A percentile compares a stretch with the other conserved stretches of the same genome.
Conservation (phyloP, 2,797 vertebrate genomes). For the Macropus fuliginosus region DNA sequence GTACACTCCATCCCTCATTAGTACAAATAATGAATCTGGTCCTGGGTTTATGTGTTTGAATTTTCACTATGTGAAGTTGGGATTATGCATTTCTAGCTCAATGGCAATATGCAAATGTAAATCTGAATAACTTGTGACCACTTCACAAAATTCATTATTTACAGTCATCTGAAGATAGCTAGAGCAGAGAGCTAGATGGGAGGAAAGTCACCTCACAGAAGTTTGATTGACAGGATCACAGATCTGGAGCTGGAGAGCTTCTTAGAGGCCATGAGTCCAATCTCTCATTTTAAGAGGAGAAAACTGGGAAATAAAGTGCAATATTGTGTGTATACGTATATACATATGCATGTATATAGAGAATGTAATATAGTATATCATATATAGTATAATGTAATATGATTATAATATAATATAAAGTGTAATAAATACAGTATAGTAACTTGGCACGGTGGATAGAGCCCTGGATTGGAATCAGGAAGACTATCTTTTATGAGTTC, state of each 20-base stretch:
- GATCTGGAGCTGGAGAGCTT: not conserved
- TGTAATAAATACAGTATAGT: not conserved
- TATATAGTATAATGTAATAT: too few relatives aligned
- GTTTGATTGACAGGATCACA: not conserved
- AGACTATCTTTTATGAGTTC: not conserved
- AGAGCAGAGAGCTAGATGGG: not conserved
- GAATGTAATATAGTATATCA: not conserved
- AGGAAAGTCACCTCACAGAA: not conserved
- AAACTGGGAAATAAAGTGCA: not conserved
- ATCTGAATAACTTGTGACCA: not conserved
- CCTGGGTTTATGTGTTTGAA: not conserved
- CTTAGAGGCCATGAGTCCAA: not conserved
- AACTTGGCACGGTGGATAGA: not conserved
- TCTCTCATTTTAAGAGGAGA: not conserved
- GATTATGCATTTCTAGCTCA: not conserved
- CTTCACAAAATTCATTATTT: not conserved
- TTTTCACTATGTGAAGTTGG: not conserved
- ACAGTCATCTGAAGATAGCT: not conserved
- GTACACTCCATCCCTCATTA: not conserved
- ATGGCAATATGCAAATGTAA: not conserved
- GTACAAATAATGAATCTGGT: not conserved
- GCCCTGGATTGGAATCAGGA: not conserved
- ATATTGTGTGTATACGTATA: too few relatives aligned
- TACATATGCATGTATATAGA: too few relatives aligned
- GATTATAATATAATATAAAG: too few relatives aligned